Base-by-base conservation (phyloP, 1,140 invertebrate genomes). In the Panagrolaimus sp. region DNA sequence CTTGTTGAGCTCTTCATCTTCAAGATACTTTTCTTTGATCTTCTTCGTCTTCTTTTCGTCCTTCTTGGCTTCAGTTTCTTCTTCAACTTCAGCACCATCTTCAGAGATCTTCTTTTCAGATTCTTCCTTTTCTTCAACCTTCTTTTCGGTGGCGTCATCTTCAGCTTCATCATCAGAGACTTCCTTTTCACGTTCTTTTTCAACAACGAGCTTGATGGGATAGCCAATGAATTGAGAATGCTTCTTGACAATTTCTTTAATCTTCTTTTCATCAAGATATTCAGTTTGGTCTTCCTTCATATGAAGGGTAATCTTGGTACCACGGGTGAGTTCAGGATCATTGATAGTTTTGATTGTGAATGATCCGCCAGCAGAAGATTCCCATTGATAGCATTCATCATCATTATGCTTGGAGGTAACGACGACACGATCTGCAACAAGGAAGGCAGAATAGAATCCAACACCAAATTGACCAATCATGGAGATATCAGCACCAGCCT, bases 151-250 rank as follows among this genome's bases (percentile, higher is more conserved):
- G n/a, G n/a, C n/a, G n/a, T n/a, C n/a, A n/a, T n/a, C n/a, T n/a
- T n/a, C n/a, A 90, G 65, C 84, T 74, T 78, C 86, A 83, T 17
- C 84, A 72, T 90, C 88, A 38, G 75, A 84, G 76, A 77, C 86
- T 78, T 69, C 85, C 88, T 97, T 96, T 77, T 97, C 91, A 62
- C 93, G 89, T 84, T 94, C 92, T 84, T 94, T 95, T 84, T 96
- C 90, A 0, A 94, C 91, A 32, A 83, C 67, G 67, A 98, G 86
- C 83, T 95, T 95, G 85, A 98, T 98, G 2, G 96, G 95, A 84
- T 98, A 98, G 43, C 94, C 94, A 86, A 98, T 98, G 85, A 98
- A 98, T 85, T 98, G 94, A 8, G 93, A 96, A 85, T 98, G 94
- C 81, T 98, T 98, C 88, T 96, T 97, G 1, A 98, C 92, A 43